Percentiles rank a stretch among this genome's conserved stretches.
Conservation (phyloP, 2,888 invertebrate species). For the Creontiades dilutus region DNA sequence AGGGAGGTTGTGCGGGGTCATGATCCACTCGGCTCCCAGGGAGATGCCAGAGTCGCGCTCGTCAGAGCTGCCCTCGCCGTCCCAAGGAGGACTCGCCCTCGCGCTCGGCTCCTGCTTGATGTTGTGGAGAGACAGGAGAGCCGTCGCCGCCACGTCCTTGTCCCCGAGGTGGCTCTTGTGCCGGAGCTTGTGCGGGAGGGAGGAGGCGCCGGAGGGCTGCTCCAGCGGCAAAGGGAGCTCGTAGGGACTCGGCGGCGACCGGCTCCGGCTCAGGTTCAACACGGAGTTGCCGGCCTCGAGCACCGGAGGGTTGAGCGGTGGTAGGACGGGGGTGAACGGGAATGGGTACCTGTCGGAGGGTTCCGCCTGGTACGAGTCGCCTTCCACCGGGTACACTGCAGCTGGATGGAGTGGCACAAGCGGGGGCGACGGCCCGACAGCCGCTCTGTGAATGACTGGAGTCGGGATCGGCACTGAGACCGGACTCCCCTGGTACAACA, state of each 20-base stretch:
- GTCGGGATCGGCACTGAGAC: conserved; percentile 79
- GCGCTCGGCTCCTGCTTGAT: conserved; percentile 86
- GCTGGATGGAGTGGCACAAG: conserved; percentile 77
- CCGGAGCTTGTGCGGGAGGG: conserved; percentile 91
- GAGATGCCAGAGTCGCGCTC: conserved; percentile 95
- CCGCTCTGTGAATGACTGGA: conserved; percentile 83
- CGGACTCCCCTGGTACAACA: conserved; percentile 82
- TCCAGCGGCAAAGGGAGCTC: conserved; percentile 79
- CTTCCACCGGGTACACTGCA: conserved; percentile 77
- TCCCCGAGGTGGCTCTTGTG: conserved; percentile 95
- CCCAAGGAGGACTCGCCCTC: conserved; percentile 91
- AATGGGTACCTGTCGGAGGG: conserved; percentile 79
- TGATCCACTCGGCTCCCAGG: conserved; percentile 84
- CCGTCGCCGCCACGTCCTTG: conserved; percentile 88
- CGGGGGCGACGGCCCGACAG: conserved; percentile 77
- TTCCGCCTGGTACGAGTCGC: conserved; percentile 75
- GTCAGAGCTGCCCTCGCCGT: conserved; percentile 93
- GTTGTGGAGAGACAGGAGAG: conserved; percentile 81
- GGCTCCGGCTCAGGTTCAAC: conserved; percentile 79
- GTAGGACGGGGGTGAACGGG: conserved; percentile 78
- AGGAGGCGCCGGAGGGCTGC: conserved; percentile 44
- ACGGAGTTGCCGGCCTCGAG: conserved; percentile 78
- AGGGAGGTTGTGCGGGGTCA: conserved; percentile 76
- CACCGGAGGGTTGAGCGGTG: conserved; percentile 79
- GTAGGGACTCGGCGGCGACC: conserved; percentile 84